Percentiles rank a stretch among this genome's conserved stretches.
phyloP scores from a whole-genome alignment of 2,113 vertebrate species.

The Cygnus buccinator region DNA sequence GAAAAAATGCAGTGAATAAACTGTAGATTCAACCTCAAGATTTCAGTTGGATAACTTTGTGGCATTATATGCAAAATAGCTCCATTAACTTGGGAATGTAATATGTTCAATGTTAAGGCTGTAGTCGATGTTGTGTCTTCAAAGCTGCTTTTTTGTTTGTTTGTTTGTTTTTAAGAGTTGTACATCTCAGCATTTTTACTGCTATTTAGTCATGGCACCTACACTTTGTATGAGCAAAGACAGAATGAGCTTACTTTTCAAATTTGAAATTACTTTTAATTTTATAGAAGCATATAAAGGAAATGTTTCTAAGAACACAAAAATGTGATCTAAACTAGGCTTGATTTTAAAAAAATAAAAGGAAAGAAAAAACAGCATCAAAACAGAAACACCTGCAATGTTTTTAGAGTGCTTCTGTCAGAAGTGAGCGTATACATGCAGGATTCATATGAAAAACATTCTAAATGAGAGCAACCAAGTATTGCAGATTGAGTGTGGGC shows the following conservation, averaged over 20 bases:
- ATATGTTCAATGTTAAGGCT: constrained; percentile 78
- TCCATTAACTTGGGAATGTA: constrained; percentile 80
- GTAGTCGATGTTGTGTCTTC: constrained; percentile 75
- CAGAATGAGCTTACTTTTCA: constrained; percentile 42
- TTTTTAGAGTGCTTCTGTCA: constrained; percentile 20
- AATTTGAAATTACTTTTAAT: constrained; percentile 53
- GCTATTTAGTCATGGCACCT: constrained; percentile 71
- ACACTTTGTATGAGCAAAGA: constrained; percentile 71
- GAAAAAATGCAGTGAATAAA: constrained; percentile 12
- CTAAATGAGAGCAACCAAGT: constrained; percentile 7
- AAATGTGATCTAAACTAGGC: constrained; percentile 36
- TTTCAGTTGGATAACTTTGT: constrained; percentile 69
- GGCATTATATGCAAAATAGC: constrained; percentile 80
- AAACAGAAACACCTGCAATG: background rate
- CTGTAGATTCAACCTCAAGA: constrained; percentile 61
- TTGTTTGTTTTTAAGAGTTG: constrained; percentile 60
- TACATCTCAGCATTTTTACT: constrained; percentile 81
- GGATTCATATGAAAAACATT: background rate
- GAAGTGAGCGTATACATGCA: background rate
- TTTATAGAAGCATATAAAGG: constrained; percentile 49
- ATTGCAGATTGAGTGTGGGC: constrained; percentile 31
- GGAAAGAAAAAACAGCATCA: background rate
- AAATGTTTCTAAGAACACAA: constrained; percentile 39
- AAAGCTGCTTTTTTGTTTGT: constrained; percentile 81
- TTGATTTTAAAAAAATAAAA: background rate